A percentile compares a stretch with the other conserved stretches of the same genome.
These are phyloP conservation scores for Meloe dianella DNA, from an alignment of 2,888 invertebrate genomes.

Conservation along the genomic window DNA sequence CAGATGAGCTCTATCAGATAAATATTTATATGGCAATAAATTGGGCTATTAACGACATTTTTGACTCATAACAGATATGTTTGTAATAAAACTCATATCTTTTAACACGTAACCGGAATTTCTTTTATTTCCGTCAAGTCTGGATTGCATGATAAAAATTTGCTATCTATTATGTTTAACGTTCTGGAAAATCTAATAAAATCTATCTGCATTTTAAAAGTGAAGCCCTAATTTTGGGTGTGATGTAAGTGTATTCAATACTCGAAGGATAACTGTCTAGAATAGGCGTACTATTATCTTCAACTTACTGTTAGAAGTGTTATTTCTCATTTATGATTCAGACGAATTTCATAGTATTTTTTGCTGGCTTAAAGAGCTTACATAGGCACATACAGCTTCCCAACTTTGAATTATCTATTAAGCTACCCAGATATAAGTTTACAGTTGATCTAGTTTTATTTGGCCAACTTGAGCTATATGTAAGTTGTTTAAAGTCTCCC, in stretches of 20 bases:
- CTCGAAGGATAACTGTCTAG: conserved; percentile 9
- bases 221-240: not conserved
- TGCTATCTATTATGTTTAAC: conserved; percentile 14
- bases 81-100: not conserved
- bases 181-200: conserved; percentile 22
- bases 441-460: no score
- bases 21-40: not conserved
- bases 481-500: no score
- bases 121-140: not conserved
- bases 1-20: not conserved
- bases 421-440: not conserved
- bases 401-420: not conserved
- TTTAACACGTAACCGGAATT: not conserved
- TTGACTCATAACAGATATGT: no score
- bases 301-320: conserved; percentile 15
- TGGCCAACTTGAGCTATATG: no score
- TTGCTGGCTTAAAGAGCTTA: not conserved
- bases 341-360: not conserved
- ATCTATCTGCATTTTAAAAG: not conserved
- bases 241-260: conserved; percentile 14
- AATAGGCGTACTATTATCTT: conserved; percentile 15
- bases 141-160: not conserved
- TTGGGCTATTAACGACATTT: no score
- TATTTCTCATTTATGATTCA: conserved; percentile 11
- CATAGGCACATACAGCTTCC: not conserved